phyloP scores from a whole-genome alignment of 2,888 invertebrate species.

The Erynnis tages region DNA sequence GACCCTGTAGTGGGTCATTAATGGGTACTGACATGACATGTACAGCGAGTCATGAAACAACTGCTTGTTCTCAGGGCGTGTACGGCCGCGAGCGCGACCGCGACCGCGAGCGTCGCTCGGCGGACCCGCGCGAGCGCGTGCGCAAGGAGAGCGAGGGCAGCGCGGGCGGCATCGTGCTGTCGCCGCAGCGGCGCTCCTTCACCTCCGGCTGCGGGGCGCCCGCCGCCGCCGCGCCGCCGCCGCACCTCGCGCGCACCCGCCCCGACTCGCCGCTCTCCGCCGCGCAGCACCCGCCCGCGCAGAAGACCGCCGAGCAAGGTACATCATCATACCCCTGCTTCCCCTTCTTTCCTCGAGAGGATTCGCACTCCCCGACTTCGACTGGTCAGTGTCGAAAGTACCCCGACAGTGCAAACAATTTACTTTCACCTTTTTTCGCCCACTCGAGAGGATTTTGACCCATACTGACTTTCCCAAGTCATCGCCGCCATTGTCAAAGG shows the following conservation, averaged over 20 bases:
- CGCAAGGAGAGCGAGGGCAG: slow-evolving; percentile 88
- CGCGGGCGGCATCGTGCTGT: slow-evolving; percentile 86
- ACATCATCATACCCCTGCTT: background rate
- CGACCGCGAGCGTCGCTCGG: slow-evolving; percentile 74
- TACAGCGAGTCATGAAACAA: too few species aligned
- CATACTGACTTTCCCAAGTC: too few species aligned
- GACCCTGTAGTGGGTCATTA: too few species aligned
- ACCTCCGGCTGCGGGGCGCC: slow-evolving; percentile 93
- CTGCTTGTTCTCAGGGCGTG: slow-evolving; percentile 46
- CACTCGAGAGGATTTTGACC: too few species aligned
- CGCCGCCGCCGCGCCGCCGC: slow-evolving; percentile 62
- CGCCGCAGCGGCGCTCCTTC: slow-evolving; percentile 93
- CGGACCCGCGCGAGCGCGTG: slow-evolving; percentile 88
- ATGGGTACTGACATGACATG: too few species aligned
- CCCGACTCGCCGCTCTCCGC: slow-evolving; percentile 63
- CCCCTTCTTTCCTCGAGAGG: too few species aligned
- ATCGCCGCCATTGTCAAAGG: too few species aligned
- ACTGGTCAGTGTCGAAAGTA: too few species aligned
- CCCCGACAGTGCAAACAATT: too few species aligned
- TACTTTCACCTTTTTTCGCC: too few species aligned
- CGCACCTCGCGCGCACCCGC: slow-evolving; percentile 81
- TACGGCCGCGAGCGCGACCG: slow-evolving; percentile 62
- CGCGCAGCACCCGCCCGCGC: slow-evolving; percentile 44
- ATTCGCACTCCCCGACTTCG: too few species aligned
- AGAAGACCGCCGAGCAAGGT: slow-evolving; percentile 60